phyloP scores from a whole-genome alignment of 2,797 vertebrate species.

The Anguilla megastoma region DNA sequence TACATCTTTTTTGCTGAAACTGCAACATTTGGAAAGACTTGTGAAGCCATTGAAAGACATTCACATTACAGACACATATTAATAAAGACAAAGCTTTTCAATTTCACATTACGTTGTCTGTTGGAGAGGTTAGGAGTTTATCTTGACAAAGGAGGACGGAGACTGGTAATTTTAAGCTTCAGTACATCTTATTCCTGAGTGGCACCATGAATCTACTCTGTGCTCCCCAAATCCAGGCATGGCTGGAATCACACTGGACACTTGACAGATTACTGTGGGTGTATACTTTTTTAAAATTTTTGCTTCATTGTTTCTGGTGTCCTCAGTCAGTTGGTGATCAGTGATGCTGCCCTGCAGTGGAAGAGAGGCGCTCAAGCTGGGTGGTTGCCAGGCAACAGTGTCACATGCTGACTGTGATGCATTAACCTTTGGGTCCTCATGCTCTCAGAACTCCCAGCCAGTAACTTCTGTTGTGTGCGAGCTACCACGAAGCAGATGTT shows the following conservation, averaged over 20 bases:
- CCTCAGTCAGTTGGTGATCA: neutral
- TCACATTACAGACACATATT: conserved; percentile 4
- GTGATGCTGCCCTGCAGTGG: neutral
- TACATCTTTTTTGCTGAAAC: neutral
- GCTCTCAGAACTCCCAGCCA: neutral
- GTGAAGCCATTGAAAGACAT: neutral
- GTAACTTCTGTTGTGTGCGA: neutral
- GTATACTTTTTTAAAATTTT: neutral
- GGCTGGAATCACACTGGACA: neutral
- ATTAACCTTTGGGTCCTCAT: neutral
- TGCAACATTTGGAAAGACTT: neutral
- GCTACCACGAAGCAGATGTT: neutral
- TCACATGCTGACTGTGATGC: neutral
- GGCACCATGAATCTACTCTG: neutral
- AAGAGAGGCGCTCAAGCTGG: conserved; percentile 3
- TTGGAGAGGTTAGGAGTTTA: neutral
- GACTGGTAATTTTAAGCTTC: neutral
- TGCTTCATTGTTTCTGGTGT: neutral
- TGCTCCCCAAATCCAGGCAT: neutral
- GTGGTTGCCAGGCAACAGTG: conserved; percentile 17
- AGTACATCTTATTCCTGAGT: neutral
- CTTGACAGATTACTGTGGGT: neutral
- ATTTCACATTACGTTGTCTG: neutral
- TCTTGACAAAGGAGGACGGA: neutral
- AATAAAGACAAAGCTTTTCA: neutral